Conservation (phyloP, 2,113 vertebrate species). For the Bufo bufo region DNA sequence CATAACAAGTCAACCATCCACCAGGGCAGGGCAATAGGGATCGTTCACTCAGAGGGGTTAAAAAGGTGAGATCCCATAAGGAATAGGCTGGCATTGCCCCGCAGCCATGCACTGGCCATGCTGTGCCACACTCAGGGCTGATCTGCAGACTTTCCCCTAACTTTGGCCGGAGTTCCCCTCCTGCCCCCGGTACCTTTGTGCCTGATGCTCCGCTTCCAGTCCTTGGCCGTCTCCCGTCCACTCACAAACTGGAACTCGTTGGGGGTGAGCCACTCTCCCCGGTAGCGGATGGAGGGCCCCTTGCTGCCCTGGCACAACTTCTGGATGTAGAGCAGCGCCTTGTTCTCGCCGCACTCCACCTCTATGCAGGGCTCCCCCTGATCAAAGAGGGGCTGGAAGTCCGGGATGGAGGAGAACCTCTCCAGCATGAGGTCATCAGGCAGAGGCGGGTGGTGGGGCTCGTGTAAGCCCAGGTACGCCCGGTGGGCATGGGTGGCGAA, state of each 20-base stretch:
- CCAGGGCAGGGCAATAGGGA: too few relatives aligned
- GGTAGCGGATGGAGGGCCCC: constrained; percentile 95
- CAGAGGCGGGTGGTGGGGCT: constrained; percentile 80
- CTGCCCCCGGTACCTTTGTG: constrained; percentile 85
- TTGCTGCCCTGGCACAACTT: constrained; percentile 98
- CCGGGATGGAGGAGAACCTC: constrained; percentile 88
- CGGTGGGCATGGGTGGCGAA: constrained; percentile 79
- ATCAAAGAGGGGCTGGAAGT: constrained; percentile 95
- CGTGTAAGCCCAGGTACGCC: constrained; percentile 83
- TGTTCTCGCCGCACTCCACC: constrained; percentile 97
- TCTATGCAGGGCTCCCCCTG: constrained; percentile 96
- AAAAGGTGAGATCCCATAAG: neutral
- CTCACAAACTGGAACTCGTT: constrained; percentile 99
- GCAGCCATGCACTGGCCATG: neutral
- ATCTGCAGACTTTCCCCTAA: constrained; percentile 17
- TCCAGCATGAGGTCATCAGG: constrained; percentile 89
- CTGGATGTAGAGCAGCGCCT: constrained; percentile 93
- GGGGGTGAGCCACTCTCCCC: constrained; percentile 96
- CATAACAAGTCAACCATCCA: too few relatives aligned
- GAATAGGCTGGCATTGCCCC: neutral
- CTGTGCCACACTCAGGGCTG: too few relatives aligned
- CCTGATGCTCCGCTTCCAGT: constrained; percentile 97
- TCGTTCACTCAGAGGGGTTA: too few relatives aligned
- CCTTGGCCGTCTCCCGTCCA: constrained; percentile 97
- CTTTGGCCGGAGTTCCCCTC: neutral